Conservation (phyloP, 2,113 vertebrate species). For the Spheniscus mendiculus region DNA sequence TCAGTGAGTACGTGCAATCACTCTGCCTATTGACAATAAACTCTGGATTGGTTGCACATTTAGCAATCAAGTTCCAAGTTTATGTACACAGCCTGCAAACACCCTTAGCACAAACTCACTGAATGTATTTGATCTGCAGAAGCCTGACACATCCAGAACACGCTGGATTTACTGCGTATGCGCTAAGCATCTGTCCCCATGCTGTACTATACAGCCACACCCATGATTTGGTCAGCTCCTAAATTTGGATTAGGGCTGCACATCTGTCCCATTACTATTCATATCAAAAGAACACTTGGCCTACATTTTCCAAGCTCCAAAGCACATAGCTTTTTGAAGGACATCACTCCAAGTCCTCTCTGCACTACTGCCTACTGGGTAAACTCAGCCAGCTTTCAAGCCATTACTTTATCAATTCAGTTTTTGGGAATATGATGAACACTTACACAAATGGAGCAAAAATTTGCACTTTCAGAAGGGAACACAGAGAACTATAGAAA, state of each 20-base stretch:
- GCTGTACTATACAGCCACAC: not conserved
- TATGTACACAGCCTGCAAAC: not conserved
- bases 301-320: not conserved
- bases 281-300: not conserved
- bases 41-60: not conserved
- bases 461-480: not conserved
- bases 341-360: not conserved
- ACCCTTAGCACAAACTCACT: not conserved
- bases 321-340: not conserved
- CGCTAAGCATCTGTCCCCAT: not conserved
- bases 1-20: not conserved
- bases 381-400: not conserved
- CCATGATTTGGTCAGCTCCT: not conserved
- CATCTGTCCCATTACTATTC: not conserved
- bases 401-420: not conserved
- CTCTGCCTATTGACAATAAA: not conserved
- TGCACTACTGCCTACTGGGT: not conserved
- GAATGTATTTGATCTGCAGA: not conserved
- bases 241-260: not conserved
- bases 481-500: not conserved
- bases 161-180: accelerated
- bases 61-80: not conserved
- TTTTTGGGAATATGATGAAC: not conserved
- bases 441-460: not conserved
- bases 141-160: not conserved